A percentile compares a stretch with the other conserved stretches of the same genome.
phyloP scores from a whole-genome alignment of 1,140 invertebrate species.

The Euschistus heros region DNA sequence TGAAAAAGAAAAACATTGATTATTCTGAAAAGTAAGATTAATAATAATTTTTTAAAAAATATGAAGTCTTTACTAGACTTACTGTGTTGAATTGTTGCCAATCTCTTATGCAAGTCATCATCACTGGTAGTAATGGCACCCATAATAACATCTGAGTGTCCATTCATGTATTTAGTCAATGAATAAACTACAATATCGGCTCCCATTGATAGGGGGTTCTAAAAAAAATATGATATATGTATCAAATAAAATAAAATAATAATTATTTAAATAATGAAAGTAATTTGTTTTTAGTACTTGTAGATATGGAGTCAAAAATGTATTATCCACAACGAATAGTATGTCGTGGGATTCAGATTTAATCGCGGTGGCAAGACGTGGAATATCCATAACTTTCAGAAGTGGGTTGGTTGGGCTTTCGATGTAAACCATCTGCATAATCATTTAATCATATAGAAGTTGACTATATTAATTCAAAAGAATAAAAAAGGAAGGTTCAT shows the following conservation, averaged over 20 bases:
- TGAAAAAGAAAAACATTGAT: constrained; percentile 7
- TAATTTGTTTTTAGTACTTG: constrained; percentile 44
- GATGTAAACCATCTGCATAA: constrained; percentile 80
- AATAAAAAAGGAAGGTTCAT: not conserved
- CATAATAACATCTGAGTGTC: constrained; percentile 96
- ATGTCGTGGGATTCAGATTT: constrained; percentile 50
- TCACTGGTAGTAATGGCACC: constrained; percentile 70
- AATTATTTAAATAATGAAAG: not conserved
- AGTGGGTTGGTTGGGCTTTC: constrained; percentile 98
- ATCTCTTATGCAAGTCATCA: constrained; percentile 54
- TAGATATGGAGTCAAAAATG: constrained; percentile 91
- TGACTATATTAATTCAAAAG: not conserved
- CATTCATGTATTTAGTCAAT: constrained; percentile 97
- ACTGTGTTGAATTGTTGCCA: constrained; percentile 88
- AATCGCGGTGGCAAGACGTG: constrained; percentile 53
- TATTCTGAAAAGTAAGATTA: too few species aligned
- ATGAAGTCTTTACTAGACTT: constrained; percentile 32
- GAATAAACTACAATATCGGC: constrained; percentile 91
- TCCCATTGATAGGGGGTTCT: constrained; percentile 79
- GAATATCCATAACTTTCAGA: constrained; percentile 84
- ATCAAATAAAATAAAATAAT: not conserved
- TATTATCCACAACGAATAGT: constrained; percentile 91
- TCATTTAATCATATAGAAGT: not conserved
- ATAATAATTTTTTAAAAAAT: too few species aligned
- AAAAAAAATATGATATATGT: constrained; percentile 26